These are phyloP conservation scores for Phocides pigmalion DNA, from an alignment of 1,140 invertebrate species.

Conservation along the genomic window DNA sequence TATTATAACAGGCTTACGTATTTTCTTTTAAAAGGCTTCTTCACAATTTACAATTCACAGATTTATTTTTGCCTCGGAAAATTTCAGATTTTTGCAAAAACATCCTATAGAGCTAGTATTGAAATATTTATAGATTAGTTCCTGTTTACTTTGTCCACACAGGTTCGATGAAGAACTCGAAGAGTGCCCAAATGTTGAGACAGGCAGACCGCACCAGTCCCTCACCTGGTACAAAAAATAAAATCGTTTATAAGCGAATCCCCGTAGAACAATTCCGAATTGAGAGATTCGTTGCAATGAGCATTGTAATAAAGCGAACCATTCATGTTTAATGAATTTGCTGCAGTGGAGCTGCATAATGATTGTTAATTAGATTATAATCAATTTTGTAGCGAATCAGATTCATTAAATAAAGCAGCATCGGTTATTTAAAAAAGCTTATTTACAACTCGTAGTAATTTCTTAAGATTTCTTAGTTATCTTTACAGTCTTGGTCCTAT, in stretches of 20 bases:
- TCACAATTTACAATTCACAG: slow-evolving; percentile 1
- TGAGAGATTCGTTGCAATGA: slow-evolving; percentile 48
- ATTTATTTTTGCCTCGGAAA: background rate
- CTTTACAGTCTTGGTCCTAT: slow-evolving; percentile 24
- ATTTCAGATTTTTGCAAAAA: background rate
- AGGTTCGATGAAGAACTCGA: slow-evolving; percentile 83
- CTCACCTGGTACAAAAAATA: slow-evolving; percentile 78
- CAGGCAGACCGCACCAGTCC: slow-evolving; percentile 83
- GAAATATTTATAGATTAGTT: slow-evolving; percentile 61
- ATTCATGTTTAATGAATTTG: slow-evolving; percentile 41
- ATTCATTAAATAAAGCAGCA: slow-evolving; percentile 9
- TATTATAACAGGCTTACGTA: slow-evolving; percentile 8
- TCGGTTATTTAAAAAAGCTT: slow-evolving; percentile 18
- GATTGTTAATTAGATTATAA: slow-evolving; percentile 40
- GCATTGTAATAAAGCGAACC: slow-evolving; percentile 44
- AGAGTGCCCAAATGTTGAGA: slow-evolving; percentile 84
- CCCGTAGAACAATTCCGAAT: slow-evolving; percentile 60
- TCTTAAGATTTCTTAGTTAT: slow-evolving; percentile 22
- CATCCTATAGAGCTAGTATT: slow-evolving; percentile 30
- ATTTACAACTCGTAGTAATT: slow-evolving; percentile 24
- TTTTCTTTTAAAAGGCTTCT: slow-evolving; percentile 20
- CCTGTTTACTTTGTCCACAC: slow-evolving; percentile 79
- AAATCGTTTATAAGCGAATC: slow-evolving; percentile 67
- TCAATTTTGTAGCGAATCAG: slow-evolving; percentile 32
- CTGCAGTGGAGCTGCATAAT: slow-evolving; percentile 60